Conservation (phyloP, 2,888 invertebrate species). For the Nowickia ferox region DNA sequence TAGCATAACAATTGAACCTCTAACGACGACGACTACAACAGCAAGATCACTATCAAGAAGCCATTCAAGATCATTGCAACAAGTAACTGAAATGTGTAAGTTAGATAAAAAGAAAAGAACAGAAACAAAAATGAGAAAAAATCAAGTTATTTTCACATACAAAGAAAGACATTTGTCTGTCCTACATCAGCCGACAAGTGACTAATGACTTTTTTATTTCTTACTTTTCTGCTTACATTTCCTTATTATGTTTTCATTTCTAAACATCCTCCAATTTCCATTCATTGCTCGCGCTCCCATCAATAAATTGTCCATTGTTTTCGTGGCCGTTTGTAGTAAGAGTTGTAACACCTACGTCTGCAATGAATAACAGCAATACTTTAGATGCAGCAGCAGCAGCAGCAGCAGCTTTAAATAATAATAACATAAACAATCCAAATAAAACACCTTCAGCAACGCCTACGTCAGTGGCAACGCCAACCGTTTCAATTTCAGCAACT, state of each 20-base stretch:
- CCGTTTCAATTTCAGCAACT: constrained; percentile 58
- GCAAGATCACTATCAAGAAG: constrained; percentile 52
- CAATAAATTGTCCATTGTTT: constrained; percentile 61
- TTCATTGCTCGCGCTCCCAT: constrained; percentile 4
- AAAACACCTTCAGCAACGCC: constrained; percentile 72
- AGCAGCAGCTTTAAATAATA: constrained; percentile 78
- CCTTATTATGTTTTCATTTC: constrained; percentile 26
- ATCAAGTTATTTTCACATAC: neutral
- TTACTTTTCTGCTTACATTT: constrained; percentile 54
- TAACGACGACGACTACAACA: constrained; percentile 44
- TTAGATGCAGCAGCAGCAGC: constrained; percentile 74
- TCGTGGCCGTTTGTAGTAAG: constrained; percentile 69
- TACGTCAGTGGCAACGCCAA: constrained; percentile 66
- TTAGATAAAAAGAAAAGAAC: constrained; percentile 50
- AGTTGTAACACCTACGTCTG: constrained; percentile 72
- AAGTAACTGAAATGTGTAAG: constrained; percentile 75
- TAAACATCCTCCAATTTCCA: neutral
- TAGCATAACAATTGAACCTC: constrained; percentile 52
- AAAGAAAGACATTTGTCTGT: neutral
- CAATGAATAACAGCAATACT: constrained; percentile 75
- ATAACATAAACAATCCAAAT: constrained; percentile 74
- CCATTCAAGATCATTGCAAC: constrained; percentile 66
- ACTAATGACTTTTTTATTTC: constrained; percentile 56
- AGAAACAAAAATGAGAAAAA: no score
- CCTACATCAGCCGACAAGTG: constrained; percentile 8